Base-by-base conservation (phyloP, 1,140 invertebrate genomes). In the Leptinotarsa defecta region DNA sequence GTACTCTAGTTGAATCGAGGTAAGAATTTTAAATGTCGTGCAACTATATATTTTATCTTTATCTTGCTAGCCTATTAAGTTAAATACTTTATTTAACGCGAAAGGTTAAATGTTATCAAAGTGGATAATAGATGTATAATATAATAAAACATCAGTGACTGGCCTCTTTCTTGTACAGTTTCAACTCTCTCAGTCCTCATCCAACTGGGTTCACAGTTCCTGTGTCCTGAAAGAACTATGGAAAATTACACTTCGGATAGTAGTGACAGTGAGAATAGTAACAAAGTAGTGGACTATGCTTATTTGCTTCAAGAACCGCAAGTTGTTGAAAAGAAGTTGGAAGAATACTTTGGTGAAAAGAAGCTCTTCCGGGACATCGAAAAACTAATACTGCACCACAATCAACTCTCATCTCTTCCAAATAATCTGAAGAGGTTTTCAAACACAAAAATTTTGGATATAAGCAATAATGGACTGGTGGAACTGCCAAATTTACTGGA, bases 381-480 rank as follows among this genome's bases (percentile, higher is more conserved):
- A 81, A 93, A 90, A 5, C 85, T 94, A 68, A 84, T 93, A 22
- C 85, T 95, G 2, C 89, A 93, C 79, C 91, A 94, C 76, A 95
- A 95, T 83, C 88, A 89, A 3, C 85, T 95, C 62, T 86, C 83
- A 64, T 79, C 82, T 0, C 34, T 83, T 5, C 81, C 81, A 3
- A 72, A 70, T 15, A 81, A 81, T 70, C 49, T 82, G 19, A 52
- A 22, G 3, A 77, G 75, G 69, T 95, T 95, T 83, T 85, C 80
- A 71, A 93, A 92, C 83, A 85, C 95, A 34, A 90, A 89, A 82
- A 89, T 91, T 19, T 85, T 98, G 73, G 96, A 98, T 85, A 85
- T 98, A 19, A 97, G 95, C 79, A 94, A 93, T 78, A 98, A 98
- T 86, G 90, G 91, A n/a, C 83, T 98, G 3, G 91, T 87, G 11